Base-by-base conservation (phyloP, 2,888 invertebrate genomes). In the Trissolcus brochymenae region DNA sequence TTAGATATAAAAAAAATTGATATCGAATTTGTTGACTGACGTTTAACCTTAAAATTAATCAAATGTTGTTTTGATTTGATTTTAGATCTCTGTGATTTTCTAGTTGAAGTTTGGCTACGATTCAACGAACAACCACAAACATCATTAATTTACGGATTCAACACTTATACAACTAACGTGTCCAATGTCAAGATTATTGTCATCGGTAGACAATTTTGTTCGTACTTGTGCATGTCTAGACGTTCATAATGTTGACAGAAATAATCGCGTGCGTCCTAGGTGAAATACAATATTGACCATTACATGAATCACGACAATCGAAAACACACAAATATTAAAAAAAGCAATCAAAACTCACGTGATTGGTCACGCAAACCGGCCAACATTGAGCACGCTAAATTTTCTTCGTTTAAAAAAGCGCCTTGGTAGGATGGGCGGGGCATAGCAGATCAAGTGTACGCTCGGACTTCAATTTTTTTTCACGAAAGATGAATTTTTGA, bases 191-290 rank as follows among this genome's bases (percentile, higher is more conserved):
- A 25, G 13, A 25, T 54, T 54, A 43, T 43, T 54, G 13, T 14
- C 54, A 29, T 54, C 35, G 35, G 35, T 35, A 35, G n/a, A 35
- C 35, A 16, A 11, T 16, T 51, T 61, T 55, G 29, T 65, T 65
- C 55, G 2, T 49, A 21, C 17, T 60, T 14, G 46, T 40, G 16
- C 53, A 17, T 49, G 72, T 60, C 60, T 40, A 43, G 54, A 66
- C 59, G 43, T 65, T 55, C 41, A n/a, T 54, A 40, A 35, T 50
- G 60, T 50, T 61, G 73, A 73, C 73, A 66, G 73, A 66, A 55
- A 66, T 73, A 66, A 61, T 56, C 64, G 73, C 66, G 73, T 61
- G 73, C 66, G 73, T 73, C 66, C 61, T 66, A 66, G 60, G 65
- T 66, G 61, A 66, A 60, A 65, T 66, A 56, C 61, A 66, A 73